phyloP scores from a whole-genome alignment of 2,797 vertebrate species.

The Rhabdomys pumilio region DNA sequence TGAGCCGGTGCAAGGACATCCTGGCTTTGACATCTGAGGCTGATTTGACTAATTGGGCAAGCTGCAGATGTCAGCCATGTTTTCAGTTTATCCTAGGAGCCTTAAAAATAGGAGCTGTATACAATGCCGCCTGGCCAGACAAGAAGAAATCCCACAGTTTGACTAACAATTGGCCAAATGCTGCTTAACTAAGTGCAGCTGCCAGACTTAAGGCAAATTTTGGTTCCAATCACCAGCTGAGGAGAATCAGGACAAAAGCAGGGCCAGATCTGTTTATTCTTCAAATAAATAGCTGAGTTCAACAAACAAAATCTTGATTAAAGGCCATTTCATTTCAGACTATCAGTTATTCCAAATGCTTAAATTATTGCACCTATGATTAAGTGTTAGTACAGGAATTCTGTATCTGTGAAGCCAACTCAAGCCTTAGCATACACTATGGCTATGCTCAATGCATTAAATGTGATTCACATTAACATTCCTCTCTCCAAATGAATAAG shows the following conservation, averaged over 20 bases:
- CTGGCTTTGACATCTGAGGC: not conserved
- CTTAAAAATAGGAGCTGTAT: not conserved
- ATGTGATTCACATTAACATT: constrained; percentile 57
- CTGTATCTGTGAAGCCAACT: constrained; percentile 12
- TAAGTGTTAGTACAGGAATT: constrained; percentile 44
- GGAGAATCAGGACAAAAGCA: constrained; percentile 18
- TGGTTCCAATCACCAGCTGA: constrained; percentile 44
- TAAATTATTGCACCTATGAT: constrained; percentile 52
- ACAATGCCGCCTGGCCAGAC: not conserved
- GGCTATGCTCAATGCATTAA: not conserved
- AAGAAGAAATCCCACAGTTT: constrained; percentile 61
- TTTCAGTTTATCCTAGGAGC: constrained; percentile 17
- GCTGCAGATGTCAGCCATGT: not conserved
- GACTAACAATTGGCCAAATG: constrained; percentile 55
- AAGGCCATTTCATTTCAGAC: not conserved
- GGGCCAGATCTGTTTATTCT: constrained; percentile 54
- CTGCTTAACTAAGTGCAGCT: constrained; percentile 59
- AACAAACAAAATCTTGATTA: constrained; percentile 68
- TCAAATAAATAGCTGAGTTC: constrained; percentile 46
- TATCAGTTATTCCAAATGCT: constrained; percentile 41
- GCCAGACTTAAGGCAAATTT: constrained; percentile 57
- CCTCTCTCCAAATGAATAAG: constrained; percentile 24
- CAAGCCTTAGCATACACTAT: not conserved
- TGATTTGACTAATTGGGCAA: not conserved
- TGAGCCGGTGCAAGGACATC: not conserved